Evolutionary conservation across 2,888 invertebrate genomes (phyloP).

Genomic region (Zaprionus lineosus): DNA sequence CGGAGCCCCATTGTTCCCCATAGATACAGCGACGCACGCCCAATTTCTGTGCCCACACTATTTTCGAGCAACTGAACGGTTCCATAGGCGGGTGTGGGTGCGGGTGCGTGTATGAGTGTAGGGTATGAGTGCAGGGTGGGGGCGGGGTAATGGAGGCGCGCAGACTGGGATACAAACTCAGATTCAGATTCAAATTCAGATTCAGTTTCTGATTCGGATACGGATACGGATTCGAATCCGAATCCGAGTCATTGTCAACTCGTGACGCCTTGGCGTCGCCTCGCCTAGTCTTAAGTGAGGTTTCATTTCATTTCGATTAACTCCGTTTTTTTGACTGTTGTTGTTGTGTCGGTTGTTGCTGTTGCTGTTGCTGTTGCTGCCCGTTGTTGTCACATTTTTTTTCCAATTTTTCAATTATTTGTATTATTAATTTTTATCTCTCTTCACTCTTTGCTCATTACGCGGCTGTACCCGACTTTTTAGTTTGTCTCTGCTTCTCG

Average conservation of each 20-base stretch:
- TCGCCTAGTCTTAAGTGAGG: slow-evolving; percentile 71
- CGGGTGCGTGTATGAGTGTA: not conserved
- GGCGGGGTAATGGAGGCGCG: too few relatives aligned
- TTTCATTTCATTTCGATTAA: slow-evolving; percentile 65
- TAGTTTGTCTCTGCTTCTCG: slow-evolving; percentile 63
- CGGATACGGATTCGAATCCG: slow-evolving; percentile 13
- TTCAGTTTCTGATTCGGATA: slow-evolving; percentile 18
- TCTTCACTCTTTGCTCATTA: slow-evolving; percentile 68
- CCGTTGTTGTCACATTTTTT: slow-evolving; percentile 7
- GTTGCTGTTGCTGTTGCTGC: slow-evolving; percentile 5
- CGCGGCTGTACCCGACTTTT: slow-evolving; percentile 52
- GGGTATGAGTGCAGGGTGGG: not conserved
- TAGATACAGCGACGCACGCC: slow-evolving; percentile 61
- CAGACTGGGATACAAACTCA: too few relatives aligned
- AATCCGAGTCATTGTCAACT: slow-evolving; percentile 55
- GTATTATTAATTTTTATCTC: slow-evolving; percentile 69
- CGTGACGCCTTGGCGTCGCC: slow-evolving; percentile 64
- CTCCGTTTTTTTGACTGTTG: slow-evolving; percentile 18
- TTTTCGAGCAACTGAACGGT: not conserved
- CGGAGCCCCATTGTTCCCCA: slow-evolving; percentile 54
- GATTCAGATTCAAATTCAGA: not conserved
- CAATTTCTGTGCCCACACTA: slow-evolving; percentile 44
- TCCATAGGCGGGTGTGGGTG: not conserved
- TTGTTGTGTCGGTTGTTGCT: slow-evolving; percentile 14
- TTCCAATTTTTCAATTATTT: slow-evolving; percentile 50